Base-by-base conservation (phyloP, 2,888 invertebrate species). In the Drosophila infuscata region DNA sequence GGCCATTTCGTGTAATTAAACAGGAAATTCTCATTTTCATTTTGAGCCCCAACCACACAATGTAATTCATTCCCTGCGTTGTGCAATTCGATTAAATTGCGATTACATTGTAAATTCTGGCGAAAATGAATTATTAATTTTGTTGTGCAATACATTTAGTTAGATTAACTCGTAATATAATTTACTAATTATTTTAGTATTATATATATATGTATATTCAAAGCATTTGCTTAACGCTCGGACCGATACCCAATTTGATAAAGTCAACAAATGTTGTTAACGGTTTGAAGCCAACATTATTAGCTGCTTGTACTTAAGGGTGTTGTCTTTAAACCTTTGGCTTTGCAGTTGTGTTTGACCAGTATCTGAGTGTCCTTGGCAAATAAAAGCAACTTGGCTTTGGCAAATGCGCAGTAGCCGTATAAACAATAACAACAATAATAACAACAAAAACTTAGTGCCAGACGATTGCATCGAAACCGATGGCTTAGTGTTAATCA, bases 1-100 rank as follows among this genome's bases (percentile, higher is more conserved):
- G 89, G 70, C 83, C 76, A 85, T 89, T 87, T 87, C 68, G 64
- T 53, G 86, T 83, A 83, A 88, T 86, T 73, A 73, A 76, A 73
- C 64, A 64, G 32, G 60, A 54, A 59, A 59, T 65, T 38, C 65
- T 66, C 41, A 48, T 49, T 57, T 72, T 29, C 51, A 36, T n/a
- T 36, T 64, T 17, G 9, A 61, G 20, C 20, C 38, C 41, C 30
- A 48, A 38, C 41, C 29, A 48, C 46, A 48, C 36, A 25, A n/a
- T 30, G 15, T 36, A 53, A 67, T 53, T 30, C 35, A 29, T 15
- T 25, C 41, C 67, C 29, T 12, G 67, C 35, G 41, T 67, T 36
- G 51, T 67, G 68, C 35, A 52, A 32, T 32, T 52, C 36, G 66
- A 67, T 68, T 68, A 68, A 29, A 33, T 69, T 66, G 20, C n/a